phyloP scores from a whole-genome alignment of 2,797 vertebrate species.

The Sphaeramia orbicularis region DNA sequence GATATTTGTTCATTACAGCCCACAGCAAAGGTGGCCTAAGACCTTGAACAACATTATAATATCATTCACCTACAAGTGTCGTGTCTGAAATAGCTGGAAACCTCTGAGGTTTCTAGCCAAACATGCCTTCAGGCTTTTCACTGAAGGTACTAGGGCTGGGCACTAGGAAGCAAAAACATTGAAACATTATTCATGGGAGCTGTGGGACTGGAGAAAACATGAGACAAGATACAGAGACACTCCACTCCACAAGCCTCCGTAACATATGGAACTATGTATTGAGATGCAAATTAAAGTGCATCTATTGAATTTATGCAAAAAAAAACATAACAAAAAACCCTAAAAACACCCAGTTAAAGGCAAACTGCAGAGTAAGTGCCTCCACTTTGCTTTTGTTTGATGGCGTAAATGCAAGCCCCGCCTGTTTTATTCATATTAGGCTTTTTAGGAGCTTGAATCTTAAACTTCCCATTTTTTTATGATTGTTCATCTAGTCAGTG shows the following conservation, averaged over 20 bases:
- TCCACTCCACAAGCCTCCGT: background rate
- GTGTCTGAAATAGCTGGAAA: constrained; percentile 2
- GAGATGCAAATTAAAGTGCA: constrained; percentile 69
- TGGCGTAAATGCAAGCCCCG: constrained; percentile 28
- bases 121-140: constrained; percentile 41
- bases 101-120: constrained; percentile 24
- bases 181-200: constrained; percentile 44
- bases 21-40: no score
- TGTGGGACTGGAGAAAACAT: constrained; percentile 8
- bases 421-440: constrained; percentile 24
- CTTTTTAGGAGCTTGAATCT: constrained; percentile 34
- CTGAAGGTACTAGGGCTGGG: constrained; percentile 50
- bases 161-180: constrained; percentile 58
- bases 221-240: constrained; percentile 22
- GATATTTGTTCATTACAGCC: no score
- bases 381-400: constrained; percentile 44
- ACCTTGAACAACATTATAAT: background rate
- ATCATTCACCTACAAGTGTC: constrained; percentile 24
- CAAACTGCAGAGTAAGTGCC: constrained; percentile 38
- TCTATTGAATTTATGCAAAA: constrained; percentile 65
- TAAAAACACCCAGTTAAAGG: constrained; percentile 37
- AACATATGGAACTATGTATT: constrained; percentile 48
- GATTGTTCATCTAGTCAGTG: constrained; percentile 12
- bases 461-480: constrained; percentile 24
- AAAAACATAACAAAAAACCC: constrained; percentile 33